These are phyloP conservation scores for Callorhinus ursinus DNA, from an alignment of 2,113 vertebrate species.

Conservation along the genomic window DNA sequence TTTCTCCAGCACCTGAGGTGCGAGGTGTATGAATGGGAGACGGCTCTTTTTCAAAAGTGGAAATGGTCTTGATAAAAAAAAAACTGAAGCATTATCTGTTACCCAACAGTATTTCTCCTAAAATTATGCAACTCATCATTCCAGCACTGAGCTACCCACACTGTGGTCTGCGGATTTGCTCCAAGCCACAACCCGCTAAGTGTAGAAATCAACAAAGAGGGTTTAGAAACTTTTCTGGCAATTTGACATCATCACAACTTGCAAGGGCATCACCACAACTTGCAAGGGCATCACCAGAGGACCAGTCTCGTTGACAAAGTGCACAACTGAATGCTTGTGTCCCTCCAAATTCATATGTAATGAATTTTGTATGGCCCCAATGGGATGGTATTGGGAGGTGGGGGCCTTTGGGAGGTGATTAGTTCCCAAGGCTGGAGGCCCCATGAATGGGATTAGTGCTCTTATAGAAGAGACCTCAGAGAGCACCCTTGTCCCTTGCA, in stretches of 20 bases:
- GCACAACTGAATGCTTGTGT: not conserved
- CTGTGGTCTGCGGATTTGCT: conserved; percentile 12
- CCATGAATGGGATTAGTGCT: not conserved
- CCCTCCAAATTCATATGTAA: not conserved
- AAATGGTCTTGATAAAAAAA: not conserved
- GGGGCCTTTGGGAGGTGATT: not conserved
- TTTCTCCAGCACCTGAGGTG: not conserved
- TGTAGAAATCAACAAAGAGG: not conserved
- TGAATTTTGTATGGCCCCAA: not conserved
- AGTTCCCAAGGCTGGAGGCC: not conserved
- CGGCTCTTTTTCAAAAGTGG: not conserved
- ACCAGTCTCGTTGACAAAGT: not conserved
- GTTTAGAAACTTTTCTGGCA: conserved; percentile 7
- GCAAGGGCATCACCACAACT: not conserved
- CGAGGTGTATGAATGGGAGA: not conserved
- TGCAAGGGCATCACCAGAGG: not conserved
- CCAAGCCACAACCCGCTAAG: not conserved
- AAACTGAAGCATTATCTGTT: not conserved
- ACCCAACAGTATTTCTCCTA: conserved; percentile 7
- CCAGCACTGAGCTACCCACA: not conserved
- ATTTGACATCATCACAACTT: not conserved
- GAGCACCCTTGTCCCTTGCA: not conserved
- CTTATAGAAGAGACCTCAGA: not conserved
- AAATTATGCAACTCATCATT: conserved; percentile 28
- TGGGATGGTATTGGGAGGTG: not conserved